Conservation (phyloP, 2,797 vertebrate genomes). For the Oceanodroma leucorhoa region DNA sequence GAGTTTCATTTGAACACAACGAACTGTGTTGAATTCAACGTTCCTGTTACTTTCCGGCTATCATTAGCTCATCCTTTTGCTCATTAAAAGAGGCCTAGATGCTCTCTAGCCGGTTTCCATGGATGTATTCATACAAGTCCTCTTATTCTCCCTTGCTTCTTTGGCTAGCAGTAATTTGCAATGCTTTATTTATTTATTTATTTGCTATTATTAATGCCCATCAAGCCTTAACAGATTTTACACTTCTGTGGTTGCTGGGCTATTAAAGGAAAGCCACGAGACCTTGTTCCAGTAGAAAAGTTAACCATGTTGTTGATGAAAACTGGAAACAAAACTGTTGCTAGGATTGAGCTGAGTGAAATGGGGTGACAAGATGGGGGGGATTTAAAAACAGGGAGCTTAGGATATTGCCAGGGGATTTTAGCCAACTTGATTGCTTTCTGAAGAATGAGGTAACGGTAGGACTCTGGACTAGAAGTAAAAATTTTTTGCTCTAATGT, state of each 20-base stretch:
- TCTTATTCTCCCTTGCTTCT: neutral
- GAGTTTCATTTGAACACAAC: neutral
- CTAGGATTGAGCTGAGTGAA: neutral
- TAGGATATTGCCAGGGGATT: neutral
- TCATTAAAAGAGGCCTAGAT: constrained; percentile 20
- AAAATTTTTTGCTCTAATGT: neutral
- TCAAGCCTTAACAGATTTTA: neutral
- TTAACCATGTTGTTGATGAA: neutral
- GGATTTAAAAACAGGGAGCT: neutral
- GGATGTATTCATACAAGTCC: neutral
- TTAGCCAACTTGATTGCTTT: neutral
- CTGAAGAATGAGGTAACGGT: neutral
- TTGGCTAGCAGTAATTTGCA: neutral
- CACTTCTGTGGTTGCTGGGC: neutral
- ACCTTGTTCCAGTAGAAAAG: neutral
- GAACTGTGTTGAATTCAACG: neutral
- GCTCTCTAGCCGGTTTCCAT: constrained; percentile 5
- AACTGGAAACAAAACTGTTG: neutral
- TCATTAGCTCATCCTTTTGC: neutral
- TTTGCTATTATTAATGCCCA: neutral
- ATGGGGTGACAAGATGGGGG: neutral
- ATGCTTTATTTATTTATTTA: neutral
- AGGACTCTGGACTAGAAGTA: neutral
- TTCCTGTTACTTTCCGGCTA: neutral
- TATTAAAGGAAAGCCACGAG: neutral